These are phyloP conservation scores for Chlorodrepanis virens DNA, from an alignment of 2,113 vertebrate genomes.

Conservation along the genomic window DNA sequence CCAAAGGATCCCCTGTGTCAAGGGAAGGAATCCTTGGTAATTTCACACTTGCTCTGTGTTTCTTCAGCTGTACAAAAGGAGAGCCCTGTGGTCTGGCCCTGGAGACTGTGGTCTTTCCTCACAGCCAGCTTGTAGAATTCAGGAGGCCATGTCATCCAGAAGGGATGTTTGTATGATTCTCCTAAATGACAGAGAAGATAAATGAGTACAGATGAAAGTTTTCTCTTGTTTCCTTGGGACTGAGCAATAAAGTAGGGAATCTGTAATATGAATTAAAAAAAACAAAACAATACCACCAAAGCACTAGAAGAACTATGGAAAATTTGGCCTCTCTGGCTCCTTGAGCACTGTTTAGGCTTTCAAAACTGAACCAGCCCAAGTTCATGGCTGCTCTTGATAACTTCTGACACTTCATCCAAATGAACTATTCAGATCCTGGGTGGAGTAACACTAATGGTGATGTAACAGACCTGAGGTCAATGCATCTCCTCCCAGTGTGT, in stretches of 20 bases:
- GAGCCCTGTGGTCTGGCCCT: not conserved
- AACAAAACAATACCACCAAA: not conserved
- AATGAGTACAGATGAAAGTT: not conserved
- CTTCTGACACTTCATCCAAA: constrained; percentile 41
- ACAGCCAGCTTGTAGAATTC: not conserved
- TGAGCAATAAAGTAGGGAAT: not conserved
- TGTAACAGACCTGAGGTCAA: constrained; percentile 63
- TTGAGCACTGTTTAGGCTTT: not conserved
- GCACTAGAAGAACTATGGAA: not conserved
- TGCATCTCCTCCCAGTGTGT: constrained; percentile 63
- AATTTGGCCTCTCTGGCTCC: not conserved
- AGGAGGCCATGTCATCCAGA: not conserved
- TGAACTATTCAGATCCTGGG: constrained; percentile 46
- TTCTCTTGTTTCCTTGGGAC: not conserved
- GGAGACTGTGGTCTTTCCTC: not conserved
- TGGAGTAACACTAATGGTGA: constrained; percentile 47
- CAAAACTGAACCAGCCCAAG: not conserved
- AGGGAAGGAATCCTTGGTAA: not conserved
- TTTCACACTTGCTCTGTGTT: not conserved
- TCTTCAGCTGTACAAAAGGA: not conserved
- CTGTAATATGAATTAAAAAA: not conserved
- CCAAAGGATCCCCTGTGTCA: not conserved
- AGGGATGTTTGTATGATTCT: not conserved
- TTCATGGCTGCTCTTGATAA: constrained; percentile 46
- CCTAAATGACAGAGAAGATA: not conserved